Evolutionary conservation across 2,888 invertebrate genomes (phyloP).

Genomic region (Cylloceria caligata): DNA sequence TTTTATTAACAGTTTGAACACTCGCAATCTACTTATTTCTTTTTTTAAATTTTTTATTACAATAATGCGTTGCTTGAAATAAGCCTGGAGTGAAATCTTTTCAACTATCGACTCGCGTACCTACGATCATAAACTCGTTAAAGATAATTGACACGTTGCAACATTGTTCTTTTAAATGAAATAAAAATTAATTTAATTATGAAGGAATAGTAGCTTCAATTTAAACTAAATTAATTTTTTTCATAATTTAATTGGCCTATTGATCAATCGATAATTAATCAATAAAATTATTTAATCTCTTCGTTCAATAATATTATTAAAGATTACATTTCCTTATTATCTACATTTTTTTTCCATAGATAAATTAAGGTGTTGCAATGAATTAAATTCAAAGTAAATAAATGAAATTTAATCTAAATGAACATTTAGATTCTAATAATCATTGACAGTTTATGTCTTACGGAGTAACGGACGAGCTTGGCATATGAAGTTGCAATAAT

Average conservation of each 20-base stretch:
- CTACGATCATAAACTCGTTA: conserved; percentile 1
- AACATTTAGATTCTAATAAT: background rate
- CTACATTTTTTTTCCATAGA: too few relatives aligned
- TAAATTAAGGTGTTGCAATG: background rate
- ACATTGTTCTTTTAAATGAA: background rate
- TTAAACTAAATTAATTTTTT: too few relatives aligned
- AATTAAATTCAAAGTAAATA: background rate
- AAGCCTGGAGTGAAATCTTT: background rate
- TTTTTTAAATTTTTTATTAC: background rate
- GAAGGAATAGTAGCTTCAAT: background rate
- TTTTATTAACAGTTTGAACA: background rate
- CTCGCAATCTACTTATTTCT: background rate
- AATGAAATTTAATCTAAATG: background rate
- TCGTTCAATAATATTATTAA: too few relatives aligned
- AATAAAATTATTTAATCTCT: background rate
- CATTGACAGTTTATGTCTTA: conserved; percentile 1
- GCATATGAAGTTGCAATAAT: conserved; percentile 58
- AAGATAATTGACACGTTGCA: conserved; percentile 4
- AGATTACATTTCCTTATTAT: too few relatives aligned
- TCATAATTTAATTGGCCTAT: too few relatives aligned
- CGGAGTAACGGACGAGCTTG: conserved; percentile 33
- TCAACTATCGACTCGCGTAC: background rate
- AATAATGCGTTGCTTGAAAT: background rate
- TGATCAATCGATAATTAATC: background rate
- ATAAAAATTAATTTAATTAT: background rate